These are phyloP conservation scores for Latheticus oryzae DNA, from an alignment of 2,888 invertebrate species.

Conservation along the genomic window DNA sequence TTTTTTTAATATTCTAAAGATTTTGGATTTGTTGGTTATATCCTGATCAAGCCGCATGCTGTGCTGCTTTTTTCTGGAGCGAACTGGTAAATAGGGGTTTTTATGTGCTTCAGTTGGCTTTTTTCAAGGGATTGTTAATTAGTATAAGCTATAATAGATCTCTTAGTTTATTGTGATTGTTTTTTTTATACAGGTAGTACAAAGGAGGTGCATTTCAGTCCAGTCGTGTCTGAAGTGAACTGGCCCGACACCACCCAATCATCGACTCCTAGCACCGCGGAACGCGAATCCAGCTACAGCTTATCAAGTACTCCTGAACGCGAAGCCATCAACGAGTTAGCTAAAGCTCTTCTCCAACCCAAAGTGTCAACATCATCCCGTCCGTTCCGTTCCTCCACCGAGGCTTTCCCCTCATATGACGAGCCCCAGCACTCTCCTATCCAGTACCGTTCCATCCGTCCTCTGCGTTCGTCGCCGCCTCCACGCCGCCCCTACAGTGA, in stretches of 20 bases:
- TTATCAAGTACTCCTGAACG: constrained; percentile 60
- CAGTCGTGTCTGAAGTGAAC: constrained; percentile 82
- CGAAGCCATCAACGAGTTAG: constrained; percentile 45
- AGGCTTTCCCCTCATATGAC: not conserved
- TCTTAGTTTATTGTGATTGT: too few species aligned
- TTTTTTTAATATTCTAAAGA: too few species aligned
- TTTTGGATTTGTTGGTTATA: not conserved
- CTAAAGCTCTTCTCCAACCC: constrained; percentile 29
- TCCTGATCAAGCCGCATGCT: too few species aligned
- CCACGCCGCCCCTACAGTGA: constrained; percentile 49
- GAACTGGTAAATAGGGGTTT: not conserved
- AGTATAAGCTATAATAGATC: too few species aligned
- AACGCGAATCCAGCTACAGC: constrained; percentile 60
- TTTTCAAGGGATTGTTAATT: too few species aligned
- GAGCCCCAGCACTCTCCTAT: constrained; percentile 29
- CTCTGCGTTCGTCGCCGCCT: constrained; percentile 2
- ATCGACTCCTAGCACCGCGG: constrained; percentile 56
- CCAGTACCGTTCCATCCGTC: not conserved
- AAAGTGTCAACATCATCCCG: not conserved
- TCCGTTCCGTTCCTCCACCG: not conserved
- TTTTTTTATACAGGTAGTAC: constrained; percentile 41
- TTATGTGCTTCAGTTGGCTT: not conserved
- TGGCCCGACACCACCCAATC: constrained; percentile 72
- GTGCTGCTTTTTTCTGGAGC: constrained; percentile 6
- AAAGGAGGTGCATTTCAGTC: constrained; percentile 81